Base-by-base conservation (phyloP, 2,888 invertebrate genomes). In the Cephus nigrinus region DNA sequence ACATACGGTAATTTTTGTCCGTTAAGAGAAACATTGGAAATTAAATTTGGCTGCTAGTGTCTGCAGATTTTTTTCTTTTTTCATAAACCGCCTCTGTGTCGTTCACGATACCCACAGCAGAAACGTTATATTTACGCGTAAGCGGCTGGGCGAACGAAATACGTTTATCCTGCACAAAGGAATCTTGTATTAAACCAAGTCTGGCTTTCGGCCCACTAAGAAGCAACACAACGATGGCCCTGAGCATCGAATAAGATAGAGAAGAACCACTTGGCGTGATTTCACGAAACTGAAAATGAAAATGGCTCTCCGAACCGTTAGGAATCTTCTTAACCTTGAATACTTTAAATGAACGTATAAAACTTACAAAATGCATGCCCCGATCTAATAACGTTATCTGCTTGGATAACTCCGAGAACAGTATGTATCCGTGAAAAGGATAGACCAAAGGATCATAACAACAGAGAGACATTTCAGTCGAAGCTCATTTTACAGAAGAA, bases 161-260 rank as follows among this genome's bases (percentile, higher is more conserved):
- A 55, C 55, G 23, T 55, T 55, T 55, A 55, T 55, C 55, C 55
- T 23, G 15, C 68, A 74, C 73, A 77, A 77, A 68, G 33, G 71
- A 68, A 74, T n/a, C 73, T 74, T 35, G 30, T 68, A 31, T 30
- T 11, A n/a, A 31, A 68, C 35, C 40, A 34, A 68, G 35, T 55
- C 75, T 82, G 81, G 82, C 82, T 77, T 75, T 75, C n/a, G 30
- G 81, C 81, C 82, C 78, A 76, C 69, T 75, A 32, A 68, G 40
- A 69, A 78, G 81, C 78, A 81, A 80, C 80, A 79, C 80, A 81
- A 81, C 1, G 55, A 5, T 80, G 74, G 76, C 78, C 81, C 79
- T 76, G 78, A 79, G 78, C 78, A 76, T 79, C 78, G 79, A 75
- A 78, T 78, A 78, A 73, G 79, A 78, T 79, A 80, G 77, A 75